Evolutionary conservation across 1,140 invertebrate species (phyloP).

Genomic region (Samia ricini): DNA sequence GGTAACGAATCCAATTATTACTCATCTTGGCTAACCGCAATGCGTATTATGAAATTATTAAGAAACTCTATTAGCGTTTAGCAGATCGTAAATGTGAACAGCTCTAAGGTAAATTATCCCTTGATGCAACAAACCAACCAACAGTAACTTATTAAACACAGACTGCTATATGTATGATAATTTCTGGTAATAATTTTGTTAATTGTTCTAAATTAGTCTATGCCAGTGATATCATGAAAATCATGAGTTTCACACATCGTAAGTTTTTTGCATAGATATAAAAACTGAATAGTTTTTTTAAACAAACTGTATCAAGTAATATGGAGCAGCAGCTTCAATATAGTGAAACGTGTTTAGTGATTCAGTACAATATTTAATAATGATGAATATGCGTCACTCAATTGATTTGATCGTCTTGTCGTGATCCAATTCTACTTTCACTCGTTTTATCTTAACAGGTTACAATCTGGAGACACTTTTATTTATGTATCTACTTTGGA

Average conservation of each 20-base stretch:
- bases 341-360: not conserved
- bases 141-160: slow-evolving; percentile 5
- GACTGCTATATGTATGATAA: slow-evolving; percentile 15
- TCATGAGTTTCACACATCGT: slow-evolving; percentile 53
- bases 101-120: slow-evolving; percentile 10
- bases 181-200: slow-evolving; percentile 43
- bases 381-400: not conserved
- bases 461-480: not conserved
- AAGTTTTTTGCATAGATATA: slow-evolving; percentile 26
- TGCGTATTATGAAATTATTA: slow-evolving; percentile 9
- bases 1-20: slow-evolving; percentile 17
- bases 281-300: not conserved
- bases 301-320: not conserved
- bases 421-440: not conserved
- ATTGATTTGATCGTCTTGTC: not conserved
- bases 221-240: slow-evolving; percentile 54
- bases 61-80: slow-evolving; percentile 16
- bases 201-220: slow-evolving; percentile 49
- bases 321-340: not conserved
- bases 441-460: not conserved
- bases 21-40: slow-evolving; percentile 11
- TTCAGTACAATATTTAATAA: slow-evolving; percentile 1
- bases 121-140: not conserved
- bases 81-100: slow-evolving; percentile 22
- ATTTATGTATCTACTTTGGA: not conserved